Conservation (phyloP, 2,888 invertebrate genomes). For the Lutraria lutraria region DNA sequence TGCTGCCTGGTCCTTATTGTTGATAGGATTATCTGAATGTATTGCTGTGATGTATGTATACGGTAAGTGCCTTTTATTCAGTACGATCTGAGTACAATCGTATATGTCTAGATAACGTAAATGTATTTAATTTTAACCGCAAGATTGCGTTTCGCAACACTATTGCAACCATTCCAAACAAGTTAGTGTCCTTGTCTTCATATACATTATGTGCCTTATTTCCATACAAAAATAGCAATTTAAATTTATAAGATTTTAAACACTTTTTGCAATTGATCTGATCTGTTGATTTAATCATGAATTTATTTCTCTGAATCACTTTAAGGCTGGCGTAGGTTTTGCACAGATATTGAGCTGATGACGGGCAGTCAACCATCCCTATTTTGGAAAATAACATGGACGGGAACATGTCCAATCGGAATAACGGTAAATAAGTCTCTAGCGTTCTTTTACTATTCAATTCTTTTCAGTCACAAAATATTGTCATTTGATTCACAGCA, state of each 20-base stretch:
- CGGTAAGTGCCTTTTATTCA: slow-evolving; percentile 58
- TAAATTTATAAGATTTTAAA: too few relatives aligned
- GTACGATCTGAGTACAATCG: too few relatives aligned
- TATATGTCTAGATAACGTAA: too few relatives aligned
- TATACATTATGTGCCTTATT: too few relatives aligned
- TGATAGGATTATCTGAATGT: slow-evolving; percentile 91
- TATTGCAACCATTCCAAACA: neutral
- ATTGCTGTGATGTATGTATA: slow-evolving; percentile 91
- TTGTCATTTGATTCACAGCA: too few relatives aligned
- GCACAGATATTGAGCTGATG: slow-evolving; percentile 77
- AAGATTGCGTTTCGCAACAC: neutral
- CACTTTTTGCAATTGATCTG: too few relatives aligned
- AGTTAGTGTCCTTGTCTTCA: too few relatives aligned
- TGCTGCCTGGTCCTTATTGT: slow-evolving; percentile 87
- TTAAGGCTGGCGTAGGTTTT: slow-evolving; percentile 74
- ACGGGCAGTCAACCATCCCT: slow-evolving; percentile 69
- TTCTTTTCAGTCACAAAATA: neutral
- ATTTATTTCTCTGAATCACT: neutral
- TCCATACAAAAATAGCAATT: too few relatives aligned
- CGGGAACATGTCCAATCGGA: slow-evolving; percentile 77
- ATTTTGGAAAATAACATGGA: slow-evolving; percentile 82
- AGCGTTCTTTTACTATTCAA: neutral
- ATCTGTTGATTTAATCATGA: too few relatives aligned
- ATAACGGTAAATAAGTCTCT: slow-evolving; percentile 72
- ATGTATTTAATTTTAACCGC: neutral